A percentile compares a stretch with the other conserved stretches of the same genome.
phyloP scores from a whole-genome alignment of 1,140 invertebrate genomes.

The Pogonomyrmex californicus region DNA sequence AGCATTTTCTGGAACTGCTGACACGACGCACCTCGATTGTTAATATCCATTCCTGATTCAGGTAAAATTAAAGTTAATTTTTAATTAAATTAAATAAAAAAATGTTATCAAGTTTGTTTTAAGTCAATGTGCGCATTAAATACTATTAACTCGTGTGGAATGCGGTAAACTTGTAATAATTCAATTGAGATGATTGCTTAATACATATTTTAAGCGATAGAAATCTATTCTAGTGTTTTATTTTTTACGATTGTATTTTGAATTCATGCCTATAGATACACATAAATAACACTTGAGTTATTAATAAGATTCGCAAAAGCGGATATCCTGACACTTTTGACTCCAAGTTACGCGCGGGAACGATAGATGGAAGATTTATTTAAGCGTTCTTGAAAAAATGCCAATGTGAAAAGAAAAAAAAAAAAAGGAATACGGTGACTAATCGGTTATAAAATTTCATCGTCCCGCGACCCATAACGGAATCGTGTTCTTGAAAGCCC shows the following conservation, averaged over 20 bases:
- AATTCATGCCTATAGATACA: slow-evolving; percentile 31
- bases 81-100: neutral
- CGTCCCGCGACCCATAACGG: neutral
- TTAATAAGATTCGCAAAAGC: slow-evolving; percentile 16
- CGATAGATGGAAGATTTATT: slow-evolving; percentile 33
- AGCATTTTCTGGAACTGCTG: slow-evolving; percentile 56
- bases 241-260: neutral
- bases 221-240: neutral
- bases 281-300: slow-evolving; percentile 50
- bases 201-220: neutral
- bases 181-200: slow-evolving; percentile 25
- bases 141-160: neutral
- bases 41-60: slow-evolving; percentile 26
- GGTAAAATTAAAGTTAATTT: slow-evolving; percentile 34
- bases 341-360: neutral
- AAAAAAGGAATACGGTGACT: neutral
- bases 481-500: slow-evolving; percentile 61
- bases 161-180: neutral
- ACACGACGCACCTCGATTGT: slow-evolving; percentile 63
- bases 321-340: neutral
- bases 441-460: slow-evolving; percentile 46
- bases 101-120: neutral
- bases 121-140: neutral
- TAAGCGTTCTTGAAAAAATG: slow-evolving; percentile 7
- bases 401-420: neutral